Conservation (phyloP, 1,140 invertebrate genomes). For the Drosophila kohkoa region DNA sequence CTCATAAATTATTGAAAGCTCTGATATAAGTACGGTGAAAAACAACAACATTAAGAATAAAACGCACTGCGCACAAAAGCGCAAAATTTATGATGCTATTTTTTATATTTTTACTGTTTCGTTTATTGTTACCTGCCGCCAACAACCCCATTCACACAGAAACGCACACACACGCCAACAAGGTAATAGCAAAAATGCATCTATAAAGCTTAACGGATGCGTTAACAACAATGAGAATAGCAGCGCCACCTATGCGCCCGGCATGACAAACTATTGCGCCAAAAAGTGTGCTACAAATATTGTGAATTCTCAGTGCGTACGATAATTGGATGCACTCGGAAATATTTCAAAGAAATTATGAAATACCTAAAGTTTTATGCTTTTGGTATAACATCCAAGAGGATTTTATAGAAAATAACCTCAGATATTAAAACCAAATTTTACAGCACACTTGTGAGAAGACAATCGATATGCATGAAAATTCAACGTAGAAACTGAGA, state of each 20-base stretch:
- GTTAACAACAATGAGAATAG: slow-evolving; percentile 50
- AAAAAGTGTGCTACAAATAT: slow-evolving; percentile 67
- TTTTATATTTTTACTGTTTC: slow-evolving; percentile 24
- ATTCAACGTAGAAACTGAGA: too few relatives aligned
- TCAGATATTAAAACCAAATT: too few relatives aligned
- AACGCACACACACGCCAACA: neutral
- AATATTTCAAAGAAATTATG: slow-evolving; percentile 17
- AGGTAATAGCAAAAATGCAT: slow-evolving; percentile 48
- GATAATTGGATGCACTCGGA: slow-evolving; percentile 31
- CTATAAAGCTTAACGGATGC: slow-evolving; percentile 37
- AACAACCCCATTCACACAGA: slow-evolving; percentile 7
- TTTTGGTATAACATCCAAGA: too few relatives aligned
- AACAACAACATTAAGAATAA: slow-evolving; percentile 10
- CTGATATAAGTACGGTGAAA: slow-evolving; percentile 12
- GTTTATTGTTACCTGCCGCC: slow-evolving; percentile 26
- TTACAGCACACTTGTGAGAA: neutral
- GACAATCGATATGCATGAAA: neutral
- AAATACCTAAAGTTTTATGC: neutral
- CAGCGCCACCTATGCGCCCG: slow-evolving; percentile 41
- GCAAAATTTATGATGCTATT: slow-evolving; percentile 39
- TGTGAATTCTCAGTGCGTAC: slow-evolving; percentile 11
- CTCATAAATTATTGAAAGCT: slow-evolving; percentile 53
- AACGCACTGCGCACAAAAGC: slow-evolving; percentile 47
- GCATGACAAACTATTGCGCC: slow-evolving; percentile 31
- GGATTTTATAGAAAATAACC: too few relatives aligned